phyloP scores from a whole-genome alignment of 2,113 vertebrate species.

The Platycercus adscitus region DNA sequence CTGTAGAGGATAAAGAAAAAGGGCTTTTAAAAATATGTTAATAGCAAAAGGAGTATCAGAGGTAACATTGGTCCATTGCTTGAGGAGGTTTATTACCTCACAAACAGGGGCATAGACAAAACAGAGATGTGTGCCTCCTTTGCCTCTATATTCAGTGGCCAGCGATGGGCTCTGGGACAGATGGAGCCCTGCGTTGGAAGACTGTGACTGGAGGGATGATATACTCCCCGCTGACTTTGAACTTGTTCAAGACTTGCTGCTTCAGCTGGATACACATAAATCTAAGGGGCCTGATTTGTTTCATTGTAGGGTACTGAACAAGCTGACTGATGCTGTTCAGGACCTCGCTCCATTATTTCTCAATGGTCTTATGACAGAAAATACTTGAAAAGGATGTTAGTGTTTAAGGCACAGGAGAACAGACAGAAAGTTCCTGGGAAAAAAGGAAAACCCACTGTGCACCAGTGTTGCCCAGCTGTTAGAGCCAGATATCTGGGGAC shows the following conservation, averaged over 20 bases:
- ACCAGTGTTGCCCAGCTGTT: not conserved
- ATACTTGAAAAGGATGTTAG: not conserved
- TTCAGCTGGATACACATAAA: not conserved
- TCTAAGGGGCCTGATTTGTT: not conserved
- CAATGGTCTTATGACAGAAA: not conserved
- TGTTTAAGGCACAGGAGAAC: not conserved
- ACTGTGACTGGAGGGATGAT: rapidly evolving
- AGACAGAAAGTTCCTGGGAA: not conserved
- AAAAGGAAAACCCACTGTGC: not conserved
- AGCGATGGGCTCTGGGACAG: not conserved
- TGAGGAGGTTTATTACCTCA: not conserved
- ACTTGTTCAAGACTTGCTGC: not conserved
- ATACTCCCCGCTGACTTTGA: not conserved
- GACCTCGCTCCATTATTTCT: not conserved
- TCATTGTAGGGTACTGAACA: not conserved
- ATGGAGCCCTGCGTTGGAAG: not conserved
- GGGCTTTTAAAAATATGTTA: not conserved
- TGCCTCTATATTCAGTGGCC: not conserved
- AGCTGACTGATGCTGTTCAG: not conserved
- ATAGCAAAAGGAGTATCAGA: not conserved
- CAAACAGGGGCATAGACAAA: not conserved
- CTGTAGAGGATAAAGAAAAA: not conserved
- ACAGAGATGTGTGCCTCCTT: not conserved
- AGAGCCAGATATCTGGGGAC: not conserved
- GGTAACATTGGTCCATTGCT: not conserved